phyloP scores from a whole-genome alignment of 2,113 vertebrate genomes.

The Chaenocephalus aceratus region DNA sequence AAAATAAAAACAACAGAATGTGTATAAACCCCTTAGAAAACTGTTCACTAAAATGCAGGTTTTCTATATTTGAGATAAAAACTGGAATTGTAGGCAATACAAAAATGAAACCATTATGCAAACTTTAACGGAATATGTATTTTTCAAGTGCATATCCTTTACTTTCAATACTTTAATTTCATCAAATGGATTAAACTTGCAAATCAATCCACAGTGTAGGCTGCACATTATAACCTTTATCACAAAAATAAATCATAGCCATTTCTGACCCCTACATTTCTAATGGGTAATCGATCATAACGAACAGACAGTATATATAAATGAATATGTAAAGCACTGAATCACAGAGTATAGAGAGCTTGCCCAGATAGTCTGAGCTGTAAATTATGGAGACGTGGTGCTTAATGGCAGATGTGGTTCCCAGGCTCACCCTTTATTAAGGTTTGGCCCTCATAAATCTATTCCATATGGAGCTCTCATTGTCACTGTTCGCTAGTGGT shows the following conservation, averaged over 20 bases:
- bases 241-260: constrained; percentile 61
- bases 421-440: constrained; percentile 79
- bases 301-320: constrained; percentile 60
- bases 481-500: constrained; percentile 57
- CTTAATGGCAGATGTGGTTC: constrained; percentile 68
- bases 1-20: constrained; percentile 24
- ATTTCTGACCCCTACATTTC: constrained; percentile 61
- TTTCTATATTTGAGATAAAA: background rate
- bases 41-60: background rate
- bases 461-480: constrained; percentile 63
- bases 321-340: constrained; percentile 69
- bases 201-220: constrained; percentile 45
- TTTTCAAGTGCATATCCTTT: constrained; percentile 3
- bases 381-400: constrained; percentile 67
- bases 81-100: background rate
- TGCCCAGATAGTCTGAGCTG: constrained; percentile 48
- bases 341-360: constrained; percentile 54
- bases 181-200: constrained; percentile 39
- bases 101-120: background rate
- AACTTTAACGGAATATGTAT: background rate
- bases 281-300: constrained; percentile 68
- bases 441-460: constrained; percentile 72
- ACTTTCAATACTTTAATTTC: constrained; percentile 20
- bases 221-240: constrained; percentile 47
- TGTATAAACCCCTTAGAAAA: background rate